These are phyloP conservation scores for Lottia gigantea DNA, from an alignment of 2,888 invertebrate genomes.

Conservation along the genomic window DNA sequence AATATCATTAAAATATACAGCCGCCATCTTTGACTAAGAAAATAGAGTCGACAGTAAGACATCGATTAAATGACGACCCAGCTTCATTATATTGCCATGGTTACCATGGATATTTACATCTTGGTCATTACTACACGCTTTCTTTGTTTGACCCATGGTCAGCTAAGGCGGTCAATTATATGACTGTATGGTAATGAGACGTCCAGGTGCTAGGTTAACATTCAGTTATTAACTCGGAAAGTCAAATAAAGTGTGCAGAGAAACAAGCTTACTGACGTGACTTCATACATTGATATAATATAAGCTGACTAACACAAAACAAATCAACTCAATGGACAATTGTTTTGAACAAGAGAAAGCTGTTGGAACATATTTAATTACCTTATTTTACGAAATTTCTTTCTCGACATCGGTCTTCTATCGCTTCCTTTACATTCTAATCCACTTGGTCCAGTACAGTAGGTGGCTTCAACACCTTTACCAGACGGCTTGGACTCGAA, in stretches of 20 bases:
- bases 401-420: conserved; percentile 82
- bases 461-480: conserved; percentile 87
- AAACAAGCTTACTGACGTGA: neutral
- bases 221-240: neutral
- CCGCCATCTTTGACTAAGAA: too few relatives aligned
- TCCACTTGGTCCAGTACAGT: conserved; percentile 83
- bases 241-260: neutral
- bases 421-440: conserved; percentile 85
- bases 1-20: too few relatives aligned
- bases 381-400: conserved; percentile 87
- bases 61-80: neutral
- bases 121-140: conserved; percentile 7
- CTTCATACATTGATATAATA: too few relatives aligned
- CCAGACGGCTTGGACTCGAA: conserved; percentile 87
- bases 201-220: conserved; percentile 3
- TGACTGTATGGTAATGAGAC: neutral
- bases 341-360: too few relatives aligned
- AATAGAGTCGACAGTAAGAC: neutral
- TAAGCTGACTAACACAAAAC: too few relatives aligned
- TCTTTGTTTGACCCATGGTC: conserved; percentile 11
- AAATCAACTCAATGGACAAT: too few relatives aligned
- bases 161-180: neutral
- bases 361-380: conserved; percentile 59
- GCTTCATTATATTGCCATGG: conserved; percentile 2
- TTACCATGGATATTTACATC: neutral